Evolutionary conservation across 2,113 vertebrate species (phyloP).

Genomic region (Leiothrix lutea): DNA sequence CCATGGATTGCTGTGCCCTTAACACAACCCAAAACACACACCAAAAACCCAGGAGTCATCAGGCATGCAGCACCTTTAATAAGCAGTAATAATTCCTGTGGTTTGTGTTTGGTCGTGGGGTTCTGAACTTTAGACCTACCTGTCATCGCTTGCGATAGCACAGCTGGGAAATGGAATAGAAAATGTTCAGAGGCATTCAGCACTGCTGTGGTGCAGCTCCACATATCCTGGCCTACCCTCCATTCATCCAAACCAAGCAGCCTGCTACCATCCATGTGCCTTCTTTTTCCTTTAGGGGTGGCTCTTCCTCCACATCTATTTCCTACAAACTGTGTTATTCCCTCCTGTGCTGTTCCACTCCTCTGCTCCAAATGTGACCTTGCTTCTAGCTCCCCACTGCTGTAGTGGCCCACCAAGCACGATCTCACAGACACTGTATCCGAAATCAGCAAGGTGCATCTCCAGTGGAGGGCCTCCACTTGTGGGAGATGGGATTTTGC

Average conservation of each 20-base stretch:
- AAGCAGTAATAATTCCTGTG: background rate
- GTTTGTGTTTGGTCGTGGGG: background rate
- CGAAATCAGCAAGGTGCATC: background rate
- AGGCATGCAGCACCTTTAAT: background rate
- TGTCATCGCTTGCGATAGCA: background rate
- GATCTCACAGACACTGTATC: background rate
- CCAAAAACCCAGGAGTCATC: background rate
- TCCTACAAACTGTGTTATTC: background rate
- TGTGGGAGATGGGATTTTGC: background rate
- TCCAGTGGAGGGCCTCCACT: background rate
- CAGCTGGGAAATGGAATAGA: background rate
- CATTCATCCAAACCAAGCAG: background rate
- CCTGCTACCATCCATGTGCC: background rate
- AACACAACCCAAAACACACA: background rate
- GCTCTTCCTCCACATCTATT: background rate
- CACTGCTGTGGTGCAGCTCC: background rate
- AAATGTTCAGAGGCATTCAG: background rate
- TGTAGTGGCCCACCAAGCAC: background rate
- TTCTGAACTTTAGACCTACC: background rate
- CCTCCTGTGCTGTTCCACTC: background rate
- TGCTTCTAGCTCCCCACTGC: background rate
- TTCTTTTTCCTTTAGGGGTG: background rate
- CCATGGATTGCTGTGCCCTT: background rate
- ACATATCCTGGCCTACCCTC: background rate
- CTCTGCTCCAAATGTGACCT: rapidly evolving